phyloP scores from a whole-genome alignment of 1,140 invertebrate species.

The Camponotus pennsylvanicus region DNA sequence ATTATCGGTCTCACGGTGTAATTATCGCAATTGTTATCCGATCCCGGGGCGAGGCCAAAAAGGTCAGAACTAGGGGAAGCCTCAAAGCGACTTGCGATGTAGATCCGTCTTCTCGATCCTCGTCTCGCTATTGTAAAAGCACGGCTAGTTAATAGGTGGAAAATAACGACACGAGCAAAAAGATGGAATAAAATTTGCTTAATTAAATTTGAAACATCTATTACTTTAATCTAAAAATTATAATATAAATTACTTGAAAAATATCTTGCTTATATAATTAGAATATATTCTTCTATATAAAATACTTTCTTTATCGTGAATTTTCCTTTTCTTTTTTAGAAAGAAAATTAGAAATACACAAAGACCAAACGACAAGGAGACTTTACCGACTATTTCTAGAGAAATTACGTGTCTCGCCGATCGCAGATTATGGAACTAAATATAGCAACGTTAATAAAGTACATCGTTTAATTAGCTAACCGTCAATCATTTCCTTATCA shows the following conservation, averaged over 20 bases:
- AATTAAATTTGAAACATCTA: background rate
- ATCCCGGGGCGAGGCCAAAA: slow-evolving; percentile 61
- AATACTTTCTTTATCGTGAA: background rate
- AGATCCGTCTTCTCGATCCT: slow-evolving; percentile 27
- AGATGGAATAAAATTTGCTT: background rate
- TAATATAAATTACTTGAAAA: background rate
- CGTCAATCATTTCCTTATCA: slow-evolving; percentile 78
- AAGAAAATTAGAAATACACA: background rate
- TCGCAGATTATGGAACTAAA: slow-evolving; percentile 58
- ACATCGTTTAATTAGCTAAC: slow-evolving; percentile 73
- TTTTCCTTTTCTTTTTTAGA: too few relatives aligned
- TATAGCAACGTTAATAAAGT: slow-evolving; percentile 70
- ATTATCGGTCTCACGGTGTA: slow-evolving; percentile 82
- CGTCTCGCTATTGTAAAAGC: slow-evolving; percentile 14
- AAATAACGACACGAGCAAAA: background rate
- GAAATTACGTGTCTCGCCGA: background rate
- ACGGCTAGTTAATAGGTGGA: background rate
- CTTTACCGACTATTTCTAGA: background rate
- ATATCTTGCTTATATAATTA: background rate
- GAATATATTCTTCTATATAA: background rate
- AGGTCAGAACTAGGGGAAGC: slow-evolving; percentile 60
- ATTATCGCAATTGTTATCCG: slow-evolving; percentile 82
- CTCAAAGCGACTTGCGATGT: slow-evolving; percentile 28
- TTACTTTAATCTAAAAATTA: background rate
- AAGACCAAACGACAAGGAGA: background rate